Evolutionary conservation across 1,140 invertebrate species (phyloP), one percentile per base, ranked within the genome.

Genomic region (Drosophila watanabei): DNA sequence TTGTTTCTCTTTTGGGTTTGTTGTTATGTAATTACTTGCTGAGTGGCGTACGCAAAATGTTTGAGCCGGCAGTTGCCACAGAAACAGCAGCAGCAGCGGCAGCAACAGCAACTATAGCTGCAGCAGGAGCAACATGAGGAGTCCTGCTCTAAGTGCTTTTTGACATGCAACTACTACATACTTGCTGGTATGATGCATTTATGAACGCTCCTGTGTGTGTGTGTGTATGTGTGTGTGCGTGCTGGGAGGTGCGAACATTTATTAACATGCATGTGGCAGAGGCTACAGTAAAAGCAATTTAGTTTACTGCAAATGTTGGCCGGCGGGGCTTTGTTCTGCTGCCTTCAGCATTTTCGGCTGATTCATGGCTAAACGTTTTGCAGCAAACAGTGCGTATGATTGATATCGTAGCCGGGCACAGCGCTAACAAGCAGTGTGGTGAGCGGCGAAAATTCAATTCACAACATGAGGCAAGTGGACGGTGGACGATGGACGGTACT

Each of bases 361-460:
- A 90, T 90, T 89, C 85, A 89, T 85, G 81, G 73, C 86, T 88
- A 89, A 89, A 85, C 72, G 85, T 78, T 69, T 79, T 68, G 65
- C 49, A 52, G 85, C 86, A 85, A 75, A 85, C 86, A 85, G 86
- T 90, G 85, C 85, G 85, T 89, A 89, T 89, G 85, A 89, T 89
- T 89, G 85, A 89, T 89, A 89, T 89, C 85, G 58, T 35, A 54
- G 49, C 18, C 49, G 52, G 52, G 59, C 35, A 49, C 41, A 58
- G 82, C 72, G 68, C 48, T 71, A 76, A 71, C 51, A 39, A 46
- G 24, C 54, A 39, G 45, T 41, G 45, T 28, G 45, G 54, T 33
- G 51, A 28, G 32, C 45, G 37, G 33, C 45, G 39, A 70, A 81
- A 79, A 89, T 88, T 81, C 69, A 78, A 88, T 88, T 71, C 62